Conservation (phyloP, 2,113 vertebrate genomes). For the Semnopithecus entellus region DNA sequence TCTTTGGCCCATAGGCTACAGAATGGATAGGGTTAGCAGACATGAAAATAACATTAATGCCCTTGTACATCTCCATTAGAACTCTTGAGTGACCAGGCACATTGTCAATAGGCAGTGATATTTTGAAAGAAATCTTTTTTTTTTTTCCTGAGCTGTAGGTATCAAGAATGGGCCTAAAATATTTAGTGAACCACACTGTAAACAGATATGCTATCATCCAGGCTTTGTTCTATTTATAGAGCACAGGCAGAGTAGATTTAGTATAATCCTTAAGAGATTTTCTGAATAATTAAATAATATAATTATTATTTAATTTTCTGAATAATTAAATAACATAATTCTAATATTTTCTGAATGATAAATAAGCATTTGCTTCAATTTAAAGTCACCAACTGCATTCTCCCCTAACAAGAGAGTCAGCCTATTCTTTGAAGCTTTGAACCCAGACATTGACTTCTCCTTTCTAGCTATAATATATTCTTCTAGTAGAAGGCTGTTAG, state of each 20-base stretch:
- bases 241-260: neutral
- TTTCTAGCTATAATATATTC: neutral
- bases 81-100: neutral
- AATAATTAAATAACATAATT: neutral
- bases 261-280: neutral
- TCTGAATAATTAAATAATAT: neutral
- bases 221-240: neutral
- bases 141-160: neutral
- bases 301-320: too few species aligned
- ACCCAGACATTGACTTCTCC: neutral
- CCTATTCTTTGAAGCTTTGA: neutral
- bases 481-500: neutral
- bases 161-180: neutral
- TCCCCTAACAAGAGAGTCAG: neutral
- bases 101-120: neutral
- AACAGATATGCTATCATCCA: neutral
- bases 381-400: neutral
- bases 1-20: neutral
- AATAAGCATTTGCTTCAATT: neutral
- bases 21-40: neutral
- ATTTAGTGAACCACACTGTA: neutral
- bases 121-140: neutral
- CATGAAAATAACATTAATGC: neutral
- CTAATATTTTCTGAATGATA: neutral
- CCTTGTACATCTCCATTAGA: neutral